Evolutionary conservation across 2,797 vertebrate species (phyloP).

Genomic region (Silurus aristotelis): DNA sequence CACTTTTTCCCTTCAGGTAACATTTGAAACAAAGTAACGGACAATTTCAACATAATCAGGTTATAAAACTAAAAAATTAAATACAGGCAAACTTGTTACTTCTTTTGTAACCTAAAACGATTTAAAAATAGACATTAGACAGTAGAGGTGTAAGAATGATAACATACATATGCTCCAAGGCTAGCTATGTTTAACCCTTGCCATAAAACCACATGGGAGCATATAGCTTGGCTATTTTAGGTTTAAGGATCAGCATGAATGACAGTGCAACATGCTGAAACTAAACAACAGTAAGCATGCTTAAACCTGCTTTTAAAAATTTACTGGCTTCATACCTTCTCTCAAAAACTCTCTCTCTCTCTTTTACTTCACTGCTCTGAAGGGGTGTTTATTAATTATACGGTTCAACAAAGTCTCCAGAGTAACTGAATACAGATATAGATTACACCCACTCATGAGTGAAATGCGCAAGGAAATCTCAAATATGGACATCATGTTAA

Average conservation of each 20-base stretch:
- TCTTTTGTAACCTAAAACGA: neutral
- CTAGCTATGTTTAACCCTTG: slow-evolving; percentile 57
- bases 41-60: neutral
- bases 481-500: neutral
- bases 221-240: slow-evolving; percentile 72
- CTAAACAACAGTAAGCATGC: slow-evolving; percentile 63
- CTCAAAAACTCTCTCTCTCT: neutral
- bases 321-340: slow-evolving; percentile 21
- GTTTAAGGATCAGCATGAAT: slow-evolving; percentile 61
- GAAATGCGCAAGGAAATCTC: neutral
- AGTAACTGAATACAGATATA: slow-evolving; percentile 12
- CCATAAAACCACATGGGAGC: slow-evolving; percentile 68
- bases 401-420: slow-evolving; percentile 2
- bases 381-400: slow-evolving; percentile 15
- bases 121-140: slow-evolving; percentile 27
- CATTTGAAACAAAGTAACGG: neutral
- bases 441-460: neutral
- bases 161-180: slow-evolving; percentile 2
- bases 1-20: neutral
- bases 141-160: slow-evolving; percentile 1
- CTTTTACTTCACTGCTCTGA: slow-evolving; percentile 7
- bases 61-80: neutral
- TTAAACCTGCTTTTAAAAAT: slow-evolving; percentile 11
- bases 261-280: slow-evolving; percentile 73
- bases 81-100: neutral